Evolutionary conservation across 2,113 vertebrate species (phyloP), one percentile per base, ranked within the genome.

Genomic region (Tragelaphus imberbis): DNA sequence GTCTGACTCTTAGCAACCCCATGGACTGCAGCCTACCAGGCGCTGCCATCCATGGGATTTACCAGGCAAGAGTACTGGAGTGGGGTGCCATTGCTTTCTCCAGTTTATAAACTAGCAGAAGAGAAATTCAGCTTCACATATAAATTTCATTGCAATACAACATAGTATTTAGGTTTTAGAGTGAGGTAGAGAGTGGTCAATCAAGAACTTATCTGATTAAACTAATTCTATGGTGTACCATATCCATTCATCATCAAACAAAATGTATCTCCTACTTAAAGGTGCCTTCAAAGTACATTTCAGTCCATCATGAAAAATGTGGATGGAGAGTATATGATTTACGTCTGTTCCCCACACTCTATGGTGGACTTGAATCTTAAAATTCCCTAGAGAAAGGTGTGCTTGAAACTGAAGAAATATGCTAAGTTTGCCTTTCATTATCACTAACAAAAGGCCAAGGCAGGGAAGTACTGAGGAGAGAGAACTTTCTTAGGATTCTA

Each of bases 311-410:
- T 81, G 36, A 68, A 96, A 95, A 96, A 90, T 59, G 23, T 51
- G 12, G 7, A 40, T 88, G 58, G 4, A 91, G 61, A 88, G 27
- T 2, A 93, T 40, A 27, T 55, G 55, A 79, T 91, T 86, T 89
- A 61, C 15, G 1, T 25, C 40, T 61, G 16, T 71, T 53, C 16
- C 44, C 14, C 47, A 71, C 53, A 85, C 7, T 84, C 88, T 65
- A 25, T 12, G 28, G 51, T 33, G 11, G 11, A 81, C 11, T 8
- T 51, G 71, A 90, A 51, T 53, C 47, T 68, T 86, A 30, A 68
- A 88, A 94, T 92, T 94, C 4, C 58, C 63, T 91, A 88, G 27
- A 86, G 30, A 81, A 88, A 96, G 61, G 6, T 28, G 61, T 86
- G 14, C 28, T 92, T 61, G 19, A 77, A 92, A 63, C 28, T 89